A percentile compares a stretch with the other conserved stretches of the same genome.
These are phyloP conservation scores for Stictocephala bisonia DNA, from an alignment of 2,888 invertebrate species.

Conservation along the genomic window DNA sequence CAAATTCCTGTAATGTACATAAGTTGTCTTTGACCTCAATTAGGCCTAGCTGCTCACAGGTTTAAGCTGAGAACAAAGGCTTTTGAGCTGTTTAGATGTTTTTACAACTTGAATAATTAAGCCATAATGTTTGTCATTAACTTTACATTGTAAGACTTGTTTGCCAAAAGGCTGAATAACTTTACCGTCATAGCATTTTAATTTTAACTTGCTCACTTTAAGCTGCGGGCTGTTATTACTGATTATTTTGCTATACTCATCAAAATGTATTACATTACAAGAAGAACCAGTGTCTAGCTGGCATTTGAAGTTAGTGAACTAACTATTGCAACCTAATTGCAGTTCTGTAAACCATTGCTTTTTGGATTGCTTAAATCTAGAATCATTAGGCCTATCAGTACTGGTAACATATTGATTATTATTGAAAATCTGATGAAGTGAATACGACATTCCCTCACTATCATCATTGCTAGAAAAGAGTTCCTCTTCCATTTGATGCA, in stretches of 20 bases:
- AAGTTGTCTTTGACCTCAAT: background rate
- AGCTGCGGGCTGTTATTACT: background rate
- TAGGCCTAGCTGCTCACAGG: background rate
- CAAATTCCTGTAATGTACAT: background rate
- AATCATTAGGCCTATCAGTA: too few species aligned
- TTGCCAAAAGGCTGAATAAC: background rate
- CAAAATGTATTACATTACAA: background rate
- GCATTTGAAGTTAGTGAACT: background rate
- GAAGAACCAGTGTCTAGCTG: slow-evolving; percentile 1
- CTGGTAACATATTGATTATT: too few species aligned
- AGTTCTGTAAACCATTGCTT: slow-evolving; percentile 5
- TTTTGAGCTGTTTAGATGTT: background rate
- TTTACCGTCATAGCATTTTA: background rate
- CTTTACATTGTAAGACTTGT: background rate
- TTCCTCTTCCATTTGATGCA: background rate
- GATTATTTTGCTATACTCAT: background rate
- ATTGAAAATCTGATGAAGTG: too few species aligned
- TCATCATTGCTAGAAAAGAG: too few species aligned
- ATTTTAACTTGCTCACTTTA: background rate
- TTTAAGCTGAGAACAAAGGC: background rate
- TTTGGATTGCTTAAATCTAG: background rate
- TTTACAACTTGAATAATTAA: background rate
- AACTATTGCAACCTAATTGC: background rate
- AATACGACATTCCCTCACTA: too few species aligned
- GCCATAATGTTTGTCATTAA: background rate